Percentiles rank a stretch among this genome's conserved stretches.
These are phyloP conservation scores for Cryptops parisi DNA, from an alignment of 2,888 invertebrate genomes.

Conservation along the genomic window DNA sequence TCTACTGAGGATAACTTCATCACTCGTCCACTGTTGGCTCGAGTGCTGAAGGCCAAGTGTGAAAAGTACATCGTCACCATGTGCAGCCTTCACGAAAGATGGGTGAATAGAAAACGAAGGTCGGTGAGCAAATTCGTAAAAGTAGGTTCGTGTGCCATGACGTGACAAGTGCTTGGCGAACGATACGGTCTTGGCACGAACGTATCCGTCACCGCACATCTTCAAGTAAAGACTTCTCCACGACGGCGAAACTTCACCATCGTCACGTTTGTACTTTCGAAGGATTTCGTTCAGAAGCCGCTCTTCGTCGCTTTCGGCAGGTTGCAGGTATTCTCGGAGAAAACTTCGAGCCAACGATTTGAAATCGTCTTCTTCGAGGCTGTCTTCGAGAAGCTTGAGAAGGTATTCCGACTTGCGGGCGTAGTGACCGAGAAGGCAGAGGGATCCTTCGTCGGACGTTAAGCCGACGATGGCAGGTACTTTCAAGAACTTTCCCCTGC, in stretches of 20 bases:
- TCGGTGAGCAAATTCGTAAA: constrained; percentile 25
- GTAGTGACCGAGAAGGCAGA: constrained; percentile 22
- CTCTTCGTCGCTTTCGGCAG: background rate
- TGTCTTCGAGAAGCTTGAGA: constrained; percentile 18
- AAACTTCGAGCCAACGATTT: constrained; percentile 7
- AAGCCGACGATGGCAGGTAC: constrained; percentile 23
- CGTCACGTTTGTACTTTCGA: constrained; percentile 10
- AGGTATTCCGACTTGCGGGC: constrained; percentile 18
- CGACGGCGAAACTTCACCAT: background rate
- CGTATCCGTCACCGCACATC: constrained; percentile 21
- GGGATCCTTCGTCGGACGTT: constrained; percentile 24
- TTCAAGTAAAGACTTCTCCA: constrained; percentile 17
- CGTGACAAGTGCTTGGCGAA: constrained; percentile 18
- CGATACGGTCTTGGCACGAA: constrained; percentile 17
- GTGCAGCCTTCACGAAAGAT: constrained; percentile 20
- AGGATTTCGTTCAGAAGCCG: background rate
- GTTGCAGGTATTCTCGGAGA: background rate
- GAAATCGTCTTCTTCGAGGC: constrained; percentile 18
- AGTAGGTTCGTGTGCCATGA: constrained; percentile 19
- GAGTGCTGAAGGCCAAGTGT: constrained; percentile 18
- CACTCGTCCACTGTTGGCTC: background rate
- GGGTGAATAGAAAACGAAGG: constrained; percentile 22
- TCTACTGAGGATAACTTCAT: constrained; percentile 16
- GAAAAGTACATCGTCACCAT: constrained; percentile 23
- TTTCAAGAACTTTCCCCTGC: constrained; percentile 15